These are phyloP conservation scores for Eudasyphora cyanicolor DNA, from an alignment of 2,888 invertebrate species.

Conservation along the genomic window DNA sequence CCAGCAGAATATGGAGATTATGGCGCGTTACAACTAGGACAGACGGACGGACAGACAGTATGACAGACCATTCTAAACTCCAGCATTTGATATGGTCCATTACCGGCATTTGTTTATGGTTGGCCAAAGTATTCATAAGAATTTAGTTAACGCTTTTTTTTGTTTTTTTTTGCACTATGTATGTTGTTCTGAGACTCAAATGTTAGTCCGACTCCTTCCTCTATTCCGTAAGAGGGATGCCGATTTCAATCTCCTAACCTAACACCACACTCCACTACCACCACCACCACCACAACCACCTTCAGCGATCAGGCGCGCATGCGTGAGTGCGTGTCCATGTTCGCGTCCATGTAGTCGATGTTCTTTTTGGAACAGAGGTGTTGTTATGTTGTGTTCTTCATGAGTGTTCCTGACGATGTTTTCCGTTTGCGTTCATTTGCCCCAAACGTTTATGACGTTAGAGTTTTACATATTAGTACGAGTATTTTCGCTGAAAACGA, in stretches of 20 bases:
- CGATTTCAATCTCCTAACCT: slow-evolving; percentile 2
- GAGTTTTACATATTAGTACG: not conserved
- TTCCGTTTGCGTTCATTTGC: not conserved
- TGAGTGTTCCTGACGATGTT: not conserved
- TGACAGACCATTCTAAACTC: not conserved
- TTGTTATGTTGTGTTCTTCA: slow-evolving; percentile 38
- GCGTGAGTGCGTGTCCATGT: slow-evolving; percentile 61
- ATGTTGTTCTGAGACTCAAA: not conserved
- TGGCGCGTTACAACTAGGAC: not conserved
- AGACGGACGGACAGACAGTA: not conserved
- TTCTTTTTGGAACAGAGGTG: slow-evolving; percentile 43
- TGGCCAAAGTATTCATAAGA: slow-evolving; percentile 21
- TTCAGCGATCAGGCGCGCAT: slow-evolving; percentile 13
- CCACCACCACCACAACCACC: not conserved
- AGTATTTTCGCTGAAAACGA: not conserved
- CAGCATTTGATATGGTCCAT: slow-evolving; percentile 45
- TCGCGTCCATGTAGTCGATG: slow-evolving; percentile 34
- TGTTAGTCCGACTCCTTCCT: no score
- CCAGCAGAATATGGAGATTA: slow-evolving; percentile 6
- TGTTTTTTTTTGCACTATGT: not conserved
- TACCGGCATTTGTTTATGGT: slow-evolving; percentile 20
- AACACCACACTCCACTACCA: not conserved
- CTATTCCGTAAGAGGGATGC: not conserved
- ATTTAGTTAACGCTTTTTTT: slow-evolving; percentile 8
- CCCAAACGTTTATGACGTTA: not conserved